phyloP scores from a whole-genome alignment of 2,113 vertebrate genomes.

The Chauna torquata region DNA sequence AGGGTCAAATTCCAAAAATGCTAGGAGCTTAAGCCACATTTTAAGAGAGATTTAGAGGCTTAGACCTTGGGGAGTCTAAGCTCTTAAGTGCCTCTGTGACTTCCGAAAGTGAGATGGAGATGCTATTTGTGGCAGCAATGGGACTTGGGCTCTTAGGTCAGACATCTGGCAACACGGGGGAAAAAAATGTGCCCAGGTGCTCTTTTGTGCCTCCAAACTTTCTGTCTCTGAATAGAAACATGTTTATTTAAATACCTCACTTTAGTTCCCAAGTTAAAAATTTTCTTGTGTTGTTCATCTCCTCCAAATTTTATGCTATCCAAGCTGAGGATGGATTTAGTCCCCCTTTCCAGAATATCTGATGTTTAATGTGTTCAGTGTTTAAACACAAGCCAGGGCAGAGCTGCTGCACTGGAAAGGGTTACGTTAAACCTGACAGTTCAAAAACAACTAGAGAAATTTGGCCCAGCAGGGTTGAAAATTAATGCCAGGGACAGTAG shows the following conservation, averaged over 20 bases:
- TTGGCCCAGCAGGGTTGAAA: rapidly evolving
- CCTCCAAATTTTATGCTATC: not conserved
- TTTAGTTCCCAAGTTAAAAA: not conserved
- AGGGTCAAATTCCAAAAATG: not conserved
- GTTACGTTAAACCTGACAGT: not conserved
- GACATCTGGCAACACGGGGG: rapidly evolving
- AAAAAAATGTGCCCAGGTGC: rapidly evolving
- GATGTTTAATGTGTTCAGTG: not conserved
- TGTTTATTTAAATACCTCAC: not conserved
- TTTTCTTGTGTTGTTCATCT: rapidly evolving
- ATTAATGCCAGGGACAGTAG: not conserved
- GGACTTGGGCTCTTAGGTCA: not conserved
- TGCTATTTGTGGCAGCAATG: not conserved
- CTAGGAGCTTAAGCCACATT: not conserved
- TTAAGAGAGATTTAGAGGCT: not conserved
- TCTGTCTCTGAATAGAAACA: not conserved
- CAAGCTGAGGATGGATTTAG: rapidly evolving
- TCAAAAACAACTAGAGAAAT: not conserved
- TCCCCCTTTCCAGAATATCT: not conserved
- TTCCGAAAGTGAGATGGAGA: not conserved
- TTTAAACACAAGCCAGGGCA: not conserved
- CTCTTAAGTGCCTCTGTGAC: not conserved
- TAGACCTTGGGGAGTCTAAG: not conserved
- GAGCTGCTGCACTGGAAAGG: not conserved
- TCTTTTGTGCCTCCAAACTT: not conserved